Evolutionary conservation across 2,888 invertebrate species (phyloP).

Genomic region (Pseudococcus viburni): DNA sequence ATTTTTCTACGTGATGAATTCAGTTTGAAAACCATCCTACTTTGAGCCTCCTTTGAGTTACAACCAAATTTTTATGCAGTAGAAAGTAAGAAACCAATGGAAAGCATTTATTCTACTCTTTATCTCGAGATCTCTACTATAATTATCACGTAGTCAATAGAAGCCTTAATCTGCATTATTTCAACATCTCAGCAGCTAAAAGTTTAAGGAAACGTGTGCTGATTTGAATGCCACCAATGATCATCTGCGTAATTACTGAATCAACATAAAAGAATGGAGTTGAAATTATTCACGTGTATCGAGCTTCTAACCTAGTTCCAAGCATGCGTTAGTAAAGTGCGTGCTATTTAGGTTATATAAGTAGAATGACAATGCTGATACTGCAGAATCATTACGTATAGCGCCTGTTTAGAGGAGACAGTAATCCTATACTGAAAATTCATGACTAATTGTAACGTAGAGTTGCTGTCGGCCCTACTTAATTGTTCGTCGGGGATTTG

Average conservation of each 20-base stretch:
- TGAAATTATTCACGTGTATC: constrained; percentile 8
- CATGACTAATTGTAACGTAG: constrained; percentile 22
- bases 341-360: constrained; percentile 45
- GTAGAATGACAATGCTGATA: constrained; percentile 41
- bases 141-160: too few relatives aligned
- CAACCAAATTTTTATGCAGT: too few relatives aligned
- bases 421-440: constrained; percentile 40
- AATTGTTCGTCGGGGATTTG: not conserved
- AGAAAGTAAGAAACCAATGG: too few relatives aligned
- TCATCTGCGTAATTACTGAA: constrained; percentile 13
- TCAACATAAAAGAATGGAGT: constrained; percentile 5
- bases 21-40: too few relatives aligned
- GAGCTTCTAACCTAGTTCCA: constrained; percentile 28
- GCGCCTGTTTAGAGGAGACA: constrained; percentile 39
- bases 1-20: too few relatives aligned
- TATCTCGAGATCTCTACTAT: too few relatives aligned
- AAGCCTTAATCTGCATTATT: not conserved
- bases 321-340: constrained; percentile 37
- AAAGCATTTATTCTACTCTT: too few relatives aligned
- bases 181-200: not conserved
- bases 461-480: not conserved
- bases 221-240: not conserved
- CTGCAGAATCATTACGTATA: constrained; percentile 29
- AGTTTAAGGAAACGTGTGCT: not conserved
- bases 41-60: too few relatives aligned